Base-by-base conservation (phyloP, 2,797 vertebrate genomes). In the Gouania willdenowi region DNA sequence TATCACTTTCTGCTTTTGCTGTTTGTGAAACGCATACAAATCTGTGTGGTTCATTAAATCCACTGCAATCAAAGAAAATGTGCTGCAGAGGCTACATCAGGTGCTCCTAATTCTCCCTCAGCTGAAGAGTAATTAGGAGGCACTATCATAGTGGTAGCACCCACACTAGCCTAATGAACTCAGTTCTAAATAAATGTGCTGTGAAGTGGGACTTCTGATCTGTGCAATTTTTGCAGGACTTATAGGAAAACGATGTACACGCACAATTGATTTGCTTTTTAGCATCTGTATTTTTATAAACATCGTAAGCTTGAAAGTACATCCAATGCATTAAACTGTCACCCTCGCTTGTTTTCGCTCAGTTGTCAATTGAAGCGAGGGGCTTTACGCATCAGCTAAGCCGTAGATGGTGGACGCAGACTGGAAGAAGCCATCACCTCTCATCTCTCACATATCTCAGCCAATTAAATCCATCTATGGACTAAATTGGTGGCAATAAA, bases 401-500 rank as follows among this genome's bases (percentile, higher is more conserved):
- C 31, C 20, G 12, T 19, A 27, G 34, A 41, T 41, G 33, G 28
- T 53, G 40, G 20, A 23, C 24, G 55, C 45, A 24, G 32, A 55
- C 50, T 45, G 37, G 36, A 78, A 60, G 36, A 53, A 71, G 54
- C 38, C 30, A 46, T 71, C 50, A 41, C 51, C 17, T 35, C 10
- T 10, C 10, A 8, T 20, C 6, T 3, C 27, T 31, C 35, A 21
- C 50, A 64, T 46, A 42, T 54, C 46, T 52, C 60, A 63, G 58
- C 47, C 56, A 57, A 46, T 65, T 44, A 70, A 61, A 65, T 28
- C 51, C 39, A 30, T 71, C 44, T 68, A 42, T 11, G 4, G 41
- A 11, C 26, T 28, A 61, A 62, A 72, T 46, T 63, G 59, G 24
- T 65, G 63, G 43, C 53, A 72, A 53, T 44, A 32, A 66, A 38